Percentiles rank a stretch among this genome's conserved stretches.
These are phyloP conservation scores for Acipenser oxyrinchus DNA, from an alignment of 2,797 vertebrate species.

Conservation along the genomic window DNA sequence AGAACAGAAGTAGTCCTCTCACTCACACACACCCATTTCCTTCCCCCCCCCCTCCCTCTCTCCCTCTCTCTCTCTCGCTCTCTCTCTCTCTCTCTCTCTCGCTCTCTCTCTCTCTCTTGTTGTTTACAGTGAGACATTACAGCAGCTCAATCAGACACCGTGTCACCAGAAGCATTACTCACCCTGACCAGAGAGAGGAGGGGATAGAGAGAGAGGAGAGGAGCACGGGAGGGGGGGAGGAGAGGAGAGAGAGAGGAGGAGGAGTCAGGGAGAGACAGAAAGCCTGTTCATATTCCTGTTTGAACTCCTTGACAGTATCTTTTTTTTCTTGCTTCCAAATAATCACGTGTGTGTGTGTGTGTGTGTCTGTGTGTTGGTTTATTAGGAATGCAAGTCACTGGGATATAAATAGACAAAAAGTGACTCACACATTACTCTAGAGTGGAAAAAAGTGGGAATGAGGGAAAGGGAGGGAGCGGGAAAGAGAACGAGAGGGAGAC, in stretches of 20 bases:
- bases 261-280: conserved; percentile 7
- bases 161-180: conserved; percentile 7
- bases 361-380: no score
- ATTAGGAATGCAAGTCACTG: no score
- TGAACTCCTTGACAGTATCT: no score
- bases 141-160: no score
- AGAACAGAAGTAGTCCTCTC: conserved; percentile 5
- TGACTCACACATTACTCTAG: no score
- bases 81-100: no score
- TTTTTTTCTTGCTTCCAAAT: no score
- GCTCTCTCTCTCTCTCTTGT: not conserved
- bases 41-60: no score
- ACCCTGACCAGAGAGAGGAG: conserved; percentile 14
- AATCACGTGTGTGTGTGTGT: no score
- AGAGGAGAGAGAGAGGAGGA: conserved; percentile 1
- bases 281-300: not conserved
- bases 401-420: not conserved
- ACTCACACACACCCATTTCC: conserved; percentile 9
- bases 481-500: conserved; percentile 17
- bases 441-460: conserved; percentile 7
- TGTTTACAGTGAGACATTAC: no score
- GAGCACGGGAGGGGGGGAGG: conserved; percentile 25
- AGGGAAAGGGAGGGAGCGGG: conserved; percentile 6
- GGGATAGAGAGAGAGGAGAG: conserved; percentile 30
- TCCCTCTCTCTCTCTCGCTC: no score